Conservation (phyloP, 2,888 invertebrate species). For the Phoronis australis region DNA sequence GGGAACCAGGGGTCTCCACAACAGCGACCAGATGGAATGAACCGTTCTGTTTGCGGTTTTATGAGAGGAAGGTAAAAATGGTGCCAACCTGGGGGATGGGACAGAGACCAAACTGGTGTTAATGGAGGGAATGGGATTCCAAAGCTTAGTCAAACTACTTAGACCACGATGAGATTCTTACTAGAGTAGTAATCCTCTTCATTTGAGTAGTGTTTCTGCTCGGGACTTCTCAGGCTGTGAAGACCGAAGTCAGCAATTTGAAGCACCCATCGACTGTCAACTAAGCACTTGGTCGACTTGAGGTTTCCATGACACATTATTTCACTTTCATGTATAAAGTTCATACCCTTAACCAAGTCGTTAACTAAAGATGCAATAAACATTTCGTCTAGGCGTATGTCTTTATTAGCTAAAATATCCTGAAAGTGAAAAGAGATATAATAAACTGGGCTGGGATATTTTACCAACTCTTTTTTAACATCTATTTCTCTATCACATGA, state of each 20-base stretch:
- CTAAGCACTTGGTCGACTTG: slow-evolving; percentile 41
- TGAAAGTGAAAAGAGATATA: slow-evolving; percentile 45
- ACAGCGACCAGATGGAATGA: too few species aligned
- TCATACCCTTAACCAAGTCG: slow-evolving; percentile 82
- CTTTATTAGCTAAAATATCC: slow-evolving; percentile 97
- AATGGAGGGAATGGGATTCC: too few species aligned
- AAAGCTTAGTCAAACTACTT: too few species aligned
- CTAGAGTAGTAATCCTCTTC: slow-evolving; percentile 20
- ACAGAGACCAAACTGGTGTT: too few species aligned
- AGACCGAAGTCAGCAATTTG: slow-evolving; percentile 43
- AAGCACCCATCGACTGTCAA: slow-evolving; percentile 46
- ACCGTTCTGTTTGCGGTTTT: too few species aligned
- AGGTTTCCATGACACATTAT: slow-evolving; percentile 42
- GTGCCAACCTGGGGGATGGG: too few species aligned
- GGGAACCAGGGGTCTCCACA: too few species aligned
- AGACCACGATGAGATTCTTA: too few species aligned
- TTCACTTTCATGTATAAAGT: slow-evolving; percentile 42
- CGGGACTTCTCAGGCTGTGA: slow-evolving; percentile 22
- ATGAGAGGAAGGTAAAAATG: too few species aligned
- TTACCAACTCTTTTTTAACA: background rate
- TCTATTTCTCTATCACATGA: background rate
- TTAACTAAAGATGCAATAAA: slow-evolving; percentile 95
- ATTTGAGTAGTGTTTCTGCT: slow-evolving; percentile 11
- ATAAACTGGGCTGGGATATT: too few species aligned
- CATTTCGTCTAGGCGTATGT: slow-evolving; percentile 92